Conservation (phyloP, 2,888 invertebrate species). For the Agapostemon virescens region DNA sequence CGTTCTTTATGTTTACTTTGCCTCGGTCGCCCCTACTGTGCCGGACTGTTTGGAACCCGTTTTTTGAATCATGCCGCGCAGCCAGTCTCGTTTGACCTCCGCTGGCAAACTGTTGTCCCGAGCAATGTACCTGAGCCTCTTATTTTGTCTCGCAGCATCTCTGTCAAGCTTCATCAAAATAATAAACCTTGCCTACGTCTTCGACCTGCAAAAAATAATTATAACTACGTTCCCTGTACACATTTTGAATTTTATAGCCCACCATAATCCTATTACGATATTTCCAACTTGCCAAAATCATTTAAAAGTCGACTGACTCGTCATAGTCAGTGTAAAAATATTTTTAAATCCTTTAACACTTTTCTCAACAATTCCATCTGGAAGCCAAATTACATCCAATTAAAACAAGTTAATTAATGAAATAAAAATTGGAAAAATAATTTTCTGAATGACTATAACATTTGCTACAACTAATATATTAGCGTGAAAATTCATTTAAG, state of each 20-base stretch:
- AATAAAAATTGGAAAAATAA: too few species aligned
- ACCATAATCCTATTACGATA: too few species aligned
- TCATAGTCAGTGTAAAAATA: too few species aligned
- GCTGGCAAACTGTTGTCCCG: not conserved
- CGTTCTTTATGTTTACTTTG: conserved; percentile 44
- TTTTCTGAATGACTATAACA: too few species aligned
- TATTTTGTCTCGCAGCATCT: not conserved
- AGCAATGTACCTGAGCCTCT: not conserved
- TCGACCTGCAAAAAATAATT: not conserved
- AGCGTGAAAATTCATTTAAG: too few species aligned
- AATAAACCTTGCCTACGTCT: not conserved
- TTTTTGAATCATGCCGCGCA: not conserved
- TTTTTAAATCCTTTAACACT: too few species aligned
- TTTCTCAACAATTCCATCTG: too few species aligned
- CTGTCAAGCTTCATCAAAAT: not conserved
- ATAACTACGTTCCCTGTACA: not conserved
- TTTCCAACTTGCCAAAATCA: not conserved
- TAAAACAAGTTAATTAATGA: too few species aligned
- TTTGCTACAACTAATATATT: too few species aligned
- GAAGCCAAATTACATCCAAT: too few species aligned
- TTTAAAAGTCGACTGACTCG: not conserved
- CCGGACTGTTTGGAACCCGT: conserved; percentile 16
- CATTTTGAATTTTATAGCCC: not conserved
- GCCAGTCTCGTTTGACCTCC: not conserved
- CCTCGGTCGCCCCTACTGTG: conserved; percentile 26